phyloP scores from a whole-genome alignment of 2,797 vertebrate genomes.

The Toxotes lorentzi region DNA sequence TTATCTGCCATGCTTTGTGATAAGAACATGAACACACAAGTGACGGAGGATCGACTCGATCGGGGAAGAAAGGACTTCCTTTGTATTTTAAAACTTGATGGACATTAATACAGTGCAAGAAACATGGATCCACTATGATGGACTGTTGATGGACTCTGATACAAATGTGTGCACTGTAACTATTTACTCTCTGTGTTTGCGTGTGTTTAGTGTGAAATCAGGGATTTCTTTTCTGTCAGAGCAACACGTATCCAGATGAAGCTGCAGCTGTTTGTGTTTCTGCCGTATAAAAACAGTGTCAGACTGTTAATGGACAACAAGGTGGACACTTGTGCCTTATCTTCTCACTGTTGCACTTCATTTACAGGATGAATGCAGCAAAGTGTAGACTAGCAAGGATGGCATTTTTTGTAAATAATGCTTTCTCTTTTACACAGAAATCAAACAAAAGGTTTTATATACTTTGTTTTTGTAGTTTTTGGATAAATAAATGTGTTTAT shows the following conservation, averaged over 20 bases:
- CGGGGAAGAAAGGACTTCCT: slow-evolving; percentile 15
- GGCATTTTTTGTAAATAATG: slow-evolving; percentile 69
- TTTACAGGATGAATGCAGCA: slow-evolving; percentile 6
- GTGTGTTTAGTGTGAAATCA: slow-evolving; percentile 51
- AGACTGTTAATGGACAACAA: slow-evolving; percentile 18
- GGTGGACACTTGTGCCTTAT: slow-evolving; percentile 31
- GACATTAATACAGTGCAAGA: slow-evolving; percentile 24
- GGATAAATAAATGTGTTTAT: slow-evolving; percentile 43
- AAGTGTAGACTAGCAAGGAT: neutral
- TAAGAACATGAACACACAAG: slow-evolving; percentile 18
- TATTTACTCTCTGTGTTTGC: slow-evolving; percentile 51
- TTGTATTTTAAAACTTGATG: slow-evolving; percentile 32
- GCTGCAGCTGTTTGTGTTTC: neutral
- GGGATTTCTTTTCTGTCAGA: slow-evolving; percentile 55
- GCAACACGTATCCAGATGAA: slow-evolving; percentile 34
- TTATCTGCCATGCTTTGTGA: slow-evolving; percentile 32
- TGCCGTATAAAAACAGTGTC: neutral
- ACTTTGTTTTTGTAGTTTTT: slow-evolving; percentile 49
- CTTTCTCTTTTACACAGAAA: slow-evolving; percentile 50
- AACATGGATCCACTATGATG: slow-evolving; percentile 1
- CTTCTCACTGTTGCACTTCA: slow-evolving; percentile 29
- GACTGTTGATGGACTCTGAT: slow-evolving; percentile 57
- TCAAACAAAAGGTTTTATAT: slow-evolving; percentile 54
- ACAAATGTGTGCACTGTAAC: slow-evolving; percentile 51
- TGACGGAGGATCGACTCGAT: slow-evolving; percentile 12